Percentiles rank a stretch among this genome's conserved stretches.
Conservation (phyloP, 2,888 invertebrate species). For the Corythucha ciliata region DNA sequence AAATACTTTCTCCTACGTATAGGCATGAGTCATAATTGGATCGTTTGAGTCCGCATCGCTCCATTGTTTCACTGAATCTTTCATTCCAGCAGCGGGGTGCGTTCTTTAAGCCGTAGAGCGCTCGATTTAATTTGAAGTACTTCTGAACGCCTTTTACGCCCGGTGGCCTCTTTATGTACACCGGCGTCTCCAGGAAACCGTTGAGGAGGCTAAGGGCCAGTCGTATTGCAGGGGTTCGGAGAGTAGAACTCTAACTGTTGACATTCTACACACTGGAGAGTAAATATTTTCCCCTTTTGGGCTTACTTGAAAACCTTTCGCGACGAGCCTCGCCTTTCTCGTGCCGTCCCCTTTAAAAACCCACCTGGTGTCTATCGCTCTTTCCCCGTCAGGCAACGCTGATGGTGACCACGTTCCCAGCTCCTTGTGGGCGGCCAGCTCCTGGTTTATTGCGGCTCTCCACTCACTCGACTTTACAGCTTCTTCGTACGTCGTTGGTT, state of each 20-base stretch:
- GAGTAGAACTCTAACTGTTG: constrained; percentile 18
- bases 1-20: constrained; percentile 7
- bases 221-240: neutral
- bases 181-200: constrained; percentile 1
- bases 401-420: constrained; percentile 23
- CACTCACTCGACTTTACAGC: constrained; percentile 12
- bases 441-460: constrained; percentile 20
- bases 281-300: too few relatives aligned
- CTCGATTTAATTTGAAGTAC: constrained; percentile 5
- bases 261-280: constrained; percentile 12
- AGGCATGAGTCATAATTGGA: constrained; percentile 13
- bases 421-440: constrained; percentile 25
- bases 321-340: constrained; percentile 26
- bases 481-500: constrained; percentile 24
- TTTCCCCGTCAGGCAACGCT: constrained; percentile 11
- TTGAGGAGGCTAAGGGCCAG: constrained; percentile 10
- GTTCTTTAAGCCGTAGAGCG: constrained; percentile 1
- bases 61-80: constrained; percentile 14
- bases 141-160: constrained; percentile 11
- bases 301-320: constrained; percentile 25
- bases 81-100: constrained; percentile 24
- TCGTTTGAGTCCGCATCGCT: constrained; percentile 16
- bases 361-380: constrained; percentile 25
- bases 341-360: constrained; percentile 27
- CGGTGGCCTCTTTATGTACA: constrained; percentile 21